Evolutionary conservation across 2,797 vertebrate genomes (phyloP), one percentile per base, ranked within the genome.

Genomic region (Picus viridis): DNA sequence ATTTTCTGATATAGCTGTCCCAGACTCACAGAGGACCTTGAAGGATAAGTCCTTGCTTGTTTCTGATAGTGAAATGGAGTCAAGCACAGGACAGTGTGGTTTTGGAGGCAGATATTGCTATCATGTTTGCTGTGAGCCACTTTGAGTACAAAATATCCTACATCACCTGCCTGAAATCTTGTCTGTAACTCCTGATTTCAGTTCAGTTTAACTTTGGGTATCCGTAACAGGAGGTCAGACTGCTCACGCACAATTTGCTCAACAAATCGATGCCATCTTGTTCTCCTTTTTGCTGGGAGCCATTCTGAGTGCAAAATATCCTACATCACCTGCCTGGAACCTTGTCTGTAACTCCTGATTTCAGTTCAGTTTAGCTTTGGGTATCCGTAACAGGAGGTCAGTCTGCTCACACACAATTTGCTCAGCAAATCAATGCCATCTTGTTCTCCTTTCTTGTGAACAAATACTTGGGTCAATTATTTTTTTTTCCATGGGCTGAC

Each of bases 271-370:
- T 1, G 2, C 30, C 12, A 3, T 5, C 45, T 61, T 70, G 19
- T 22, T 89, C 65, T 59, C 32, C 45, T 64, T 17, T 3, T 43
- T 16, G 20, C 32, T 47, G 12, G 54, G 9, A 2, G 3, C 19
- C 24, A 19, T 12, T 27, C 51, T 58, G 23, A 23, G 1, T 1
- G 12, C 7, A 27, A 49, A 51, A 1, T 2, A 41, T 2, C 43
- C 12, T 29, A 17, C 57, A 29, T 67, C 41, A 7, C 39, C 45
- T 34, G 10, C 43, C 75, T n/a, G 19, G 0, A 0, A 68, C 20
- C 63, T 77, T 70, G 9, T 19, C 79, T 76, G 8, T 13, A 72
- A 64, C 7, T 47, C n/a, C 30, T 7, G 8, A 3, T 84, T 83
- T 80, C 14, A 9, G 17, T 1, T 54, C 43, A 65, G 18, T 79